Percentiles rank a stretch among this genome's conserved stretches.
Evolutionary conservation across 2,888 invertebrate species (phyloP).

Genomic region (Lottia scabra): DNA sequence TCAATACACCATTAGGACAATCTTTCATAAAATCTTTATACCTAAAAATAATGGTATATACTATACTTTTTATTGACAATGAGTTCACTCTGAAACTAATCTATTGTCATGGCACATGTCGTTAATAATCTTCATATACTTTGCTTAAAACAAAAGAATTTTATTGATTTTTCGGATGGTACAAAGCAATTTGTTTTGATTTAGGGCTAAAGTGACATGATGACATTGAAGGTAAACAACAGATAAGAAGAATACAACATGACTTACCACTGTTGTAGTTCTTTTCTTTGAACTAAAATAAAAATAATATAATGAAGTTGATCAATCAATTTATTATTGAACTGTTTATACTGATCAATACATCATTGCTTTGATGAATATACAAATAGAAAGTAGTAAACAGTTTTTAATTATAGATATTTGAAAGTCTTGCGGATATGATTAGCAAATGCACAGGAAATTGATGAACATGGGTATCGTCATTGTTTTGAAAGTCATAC

Average conservation of each 20-base stretch:
- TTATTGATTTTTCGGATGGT: neutral
- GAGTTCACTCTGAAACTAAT: neutral
- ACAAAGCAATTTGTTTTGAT: too few species aligned
- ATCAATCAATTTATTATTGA: neutral
- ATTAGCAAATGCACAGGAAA: too few species aligned
- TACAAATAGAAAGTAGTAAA: too few species aligned
- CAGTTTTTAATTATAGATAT: too few species aligned
- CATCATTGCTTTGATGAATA: too few species aligned
- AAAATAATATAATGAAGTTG: neutral
- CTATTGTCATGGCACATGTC: neutral
- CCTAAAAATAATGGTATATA: neutral
- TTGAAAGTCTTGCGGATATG: too few species aligned
- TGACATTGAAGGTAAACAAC: neutral
- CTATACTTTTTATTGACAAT: neutral
- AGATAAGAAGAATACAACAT: neutral
- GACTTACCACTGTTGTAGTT: neutral
- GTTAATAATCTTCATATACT: too few species aligned
- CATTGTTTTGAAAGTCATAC: too few species aligned
- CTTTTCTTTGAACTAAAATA: neutral
- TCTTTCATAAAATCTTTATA: slow-evolving; percentile 1
- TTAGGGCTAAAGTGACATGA: too few species aligned
- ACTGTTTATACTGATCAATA: neutral
- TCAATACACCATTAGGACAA: neutral
- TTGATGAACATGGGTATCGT: too few species aligned
- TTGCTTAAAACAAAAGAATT: neutral